Evolutionary conservation across 2,888 invertebrate species (phyloP).

Genomic region (Cerastis leucographa): DNA sequence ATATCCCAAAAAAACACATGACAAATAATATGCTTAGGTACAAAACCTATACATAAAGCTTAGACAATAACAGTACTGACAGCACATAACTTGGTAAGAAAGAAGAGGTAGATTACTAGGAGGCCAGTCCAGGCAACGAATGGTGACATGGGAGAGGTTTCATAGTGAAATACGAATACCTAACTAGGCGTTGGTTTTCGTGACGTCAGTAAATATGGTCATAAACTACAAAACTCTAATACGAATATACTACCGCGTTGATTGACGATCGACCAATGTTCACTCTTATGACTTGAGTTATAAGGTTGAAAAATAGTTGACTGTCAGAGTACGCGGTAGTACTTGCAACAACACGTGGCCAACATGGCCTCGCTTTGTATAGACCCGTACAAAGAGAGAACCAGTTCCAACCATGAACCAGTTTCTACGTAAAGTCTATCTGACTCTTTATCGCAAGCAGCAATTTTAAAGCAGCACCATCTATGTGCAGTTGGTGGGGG

Average conservation of each 20-base stretch:
- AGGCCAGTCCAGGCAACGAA: background rate
- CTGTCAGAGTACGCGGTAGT: background rate
- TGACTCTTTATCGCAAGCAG: background rate
- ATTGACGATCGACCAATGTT: background rate
- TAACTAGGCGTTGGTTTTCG: background rate
- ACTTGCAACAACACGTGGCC: too few species aligned
- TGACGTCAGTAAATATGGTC: background rate
- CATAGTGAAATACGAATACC: background rate
- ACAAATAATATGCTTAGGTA: background rate
- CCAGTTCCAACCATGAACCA: too few species aligned
- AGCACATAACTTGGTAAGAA: too few species aligned
- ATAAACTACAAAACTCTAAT: too few species aligned
- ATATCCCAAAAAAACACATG: background rate
- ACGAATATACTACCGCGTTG: background rate
- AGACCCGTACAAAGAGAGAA: too few species aligned
- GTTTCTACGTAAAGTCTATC: background rate
- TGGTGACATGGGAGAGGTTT: background rate
- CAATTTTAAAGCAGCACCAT: slow-evolving; percentile 22
- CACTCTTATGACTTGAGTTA: background rate
- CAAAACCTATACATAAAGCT: too few species aligned
- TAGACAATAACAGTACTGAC: background rate
- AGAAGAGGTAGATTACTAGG: background rate
- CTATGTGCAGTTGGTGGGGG: slow-evolving; percentile 82
- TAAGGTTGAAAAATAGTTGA: background rate
- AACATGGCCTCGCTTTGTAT: too few species aligned